Evolutionary conservation across 2,888 invertebrate species (phyloP).

Genomic region (Archaeoteleia sp.): DNA sequence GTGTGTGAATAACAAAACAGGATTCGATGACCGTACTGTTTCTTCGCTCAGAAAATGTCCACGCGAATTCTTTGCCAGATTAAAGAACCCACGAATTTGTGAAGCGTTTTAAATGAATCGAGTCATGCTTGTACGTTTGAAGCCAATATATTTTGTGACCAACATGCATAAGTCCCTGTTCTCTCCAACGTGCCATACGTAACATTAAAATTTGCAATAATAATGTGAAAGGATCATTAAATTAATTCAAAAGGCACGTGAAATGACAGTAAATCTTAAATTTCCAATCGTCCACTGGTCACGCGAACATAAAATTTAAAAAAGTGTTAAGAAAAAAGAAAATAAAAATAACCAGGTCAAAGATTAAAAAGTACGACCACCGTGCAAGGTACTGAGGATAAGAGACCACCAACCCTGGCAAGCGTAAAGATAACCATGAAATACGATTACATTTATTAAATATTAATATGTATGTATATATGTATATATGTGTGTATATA

Average conservation of each 20-base stretch:
- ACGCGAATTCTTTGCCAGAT: not conserved
- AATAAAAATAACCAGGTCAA: slow-evolving; percentile 33
- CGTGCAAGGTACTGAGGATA: slow-evolving; percentile 70
- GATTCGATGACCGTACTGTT: slow-evolving; percentile 69
- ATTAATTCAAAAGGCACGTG: too few species aligned
- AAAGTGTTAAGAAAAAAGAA: too few species aligned
- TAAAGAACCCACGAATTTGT: slow-evolving; percentile 18
- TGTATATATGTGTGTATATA: too few species aligned
- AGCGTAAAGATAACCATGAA: slow-evolving; percentile 75
- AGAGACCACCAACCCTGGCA: slow-evolving; percentile 74
- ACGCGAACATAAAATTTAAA: too few species aligned
- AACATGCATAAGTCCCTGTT: slow-evolving; percentile 31
- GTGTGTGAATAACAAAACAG: slow-evolving; percentile 48
- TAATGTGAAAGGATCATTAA: too few species aligned
- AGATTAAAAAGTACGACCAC: slow-evolving; percentile 71
- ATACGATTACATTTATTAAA: slow-evolving; percentile 75
- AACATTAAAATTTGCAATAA: too few species aligned
- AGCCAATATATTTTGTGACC: slow-evolving; percentile 34
- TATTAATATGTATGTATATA: slow-evolving; percentile 69
- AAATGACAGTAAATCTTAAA: too few species aligned
- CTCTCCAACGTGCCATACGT: too few species aligned
- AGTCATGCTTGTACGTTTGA: slow-evolving; percentile 44
- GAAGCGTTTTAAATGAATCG: slow-evolving; percentile 32
- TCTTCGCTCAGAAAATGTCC: slow-evolving; percentile 27
- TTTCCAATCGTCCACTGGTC: too few species aligned